A percentile compares a stretch with the other conserved stretches of the same genome.
Evolutionary conservation across 2,797 vertebrate species (phyloP).

Genomic region (Coranthus polyacanthus): DNA sequence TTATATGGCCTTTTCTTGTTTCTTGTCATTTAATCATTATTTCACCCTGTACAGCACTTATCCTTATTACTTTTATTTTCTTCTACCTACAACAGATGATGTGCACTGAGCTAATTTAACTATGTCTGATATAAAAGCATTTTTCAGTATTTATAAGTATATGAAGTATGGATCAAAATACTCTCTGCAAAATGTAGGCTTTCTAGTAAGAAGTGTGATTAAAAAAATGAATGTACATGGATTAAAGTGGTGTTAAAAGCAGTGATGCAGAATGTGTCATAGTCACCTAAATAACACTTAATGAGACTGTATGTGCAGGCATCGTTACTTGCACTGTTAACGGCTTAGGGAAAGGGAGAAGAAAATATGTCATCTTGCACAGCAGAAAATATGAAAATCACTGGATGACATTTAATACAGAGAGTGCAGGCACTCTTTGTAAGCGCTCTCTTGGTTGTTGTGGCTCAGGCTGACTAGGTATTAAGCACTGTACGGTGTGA

Average conservation of each 20-base stretch:
- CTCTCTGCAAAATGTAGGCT: background rate
- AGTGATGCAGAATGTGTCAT: background rate
- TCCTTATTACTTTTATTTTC: too few species aligned
- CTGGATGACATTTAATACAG: conserved; percentile 31
- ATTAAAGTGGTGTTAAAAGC: background rate
- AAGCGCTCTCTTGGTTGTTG: conserved; percentile 49
- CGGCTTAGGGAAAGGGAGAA: background rate
- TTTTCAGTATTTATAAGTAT: too few species aligned
- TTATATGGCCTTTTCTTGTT: background rate
- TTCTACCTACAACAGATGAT: too few species aligned
- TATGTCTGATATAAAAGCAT: too few species aligned
- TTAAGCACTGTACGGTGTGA: conserved; percentile 44
- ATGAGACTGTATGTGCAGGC: conserved; percentile 5
- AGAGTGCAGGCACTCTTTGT: conserved; percentile 18
- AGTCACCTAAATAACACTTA: background rate
- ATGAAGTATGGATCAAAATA: too few species aligned
- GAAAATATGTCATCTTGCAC: conserved; percentile 25
- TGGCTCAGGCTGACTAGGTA: conserved; percentile 40
- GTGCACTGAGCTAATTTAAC: too few species aligned
- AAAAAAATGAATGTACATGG: background rate
- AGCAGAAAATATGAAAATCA: conserved; percentile 22
- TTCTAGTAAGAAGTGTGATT: background rate
- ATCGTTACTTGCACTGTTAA: background rate
- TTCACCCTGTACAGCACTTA: too few species aligned
- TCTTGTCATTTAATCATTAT: too few species aligned